phyloP scores from a whole-genome alignment of 2,888 invertebrate species.

The Cryptosula pallasiana region DNA sequence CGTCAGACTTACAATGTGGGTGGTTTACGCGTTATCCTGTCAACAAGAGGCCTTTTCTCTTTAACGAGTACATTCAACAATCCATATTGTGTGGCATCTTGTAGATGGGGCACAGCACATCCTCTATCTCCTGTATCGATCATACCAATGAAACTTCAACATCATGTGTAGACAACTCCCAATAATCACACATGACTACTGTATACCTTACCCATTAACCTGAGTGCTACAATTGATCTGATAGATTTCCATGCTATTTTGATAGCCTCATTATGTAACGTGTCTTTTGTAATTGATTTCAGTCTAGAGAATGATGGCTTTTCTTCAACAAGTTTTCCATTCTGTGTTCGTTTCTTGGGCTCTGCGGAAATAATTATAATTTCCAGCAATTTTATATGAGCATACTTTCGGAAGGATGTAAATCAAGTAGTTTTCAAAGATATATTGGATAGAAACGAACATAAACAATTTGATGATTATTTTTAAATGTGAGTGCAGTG shows the following conservation, averaged over 20 bases:
- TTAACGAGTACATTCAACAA: constrained; percentile 12
- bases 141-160: background rate
- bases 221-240: background rate
- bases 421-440: too few relatives aligned
- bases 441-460: too few relatives aligned
- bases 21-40: background rate
- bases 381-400: too few relatives aligned
- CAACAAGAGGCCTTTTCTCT: background rate
- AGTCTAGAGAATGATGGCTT: constrained; percentile 17
- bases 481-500: too few relatives aligned
- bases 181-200: too few relatives aligned
- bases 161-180: too few relatives aligned
- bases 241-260: constrained; percentile 19
- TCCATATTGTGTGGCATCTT: constrained; percentile 1
- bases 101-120: background rate
- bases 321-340: background rate
- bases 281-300: background rate
- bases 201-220: constrained; percentile 17
- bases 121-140: constrained; percentile 11
- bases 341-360: too few relatives aligned
- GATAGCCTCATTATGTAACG: constrained; percentile 7
- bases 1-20: constrained; percentile 5
- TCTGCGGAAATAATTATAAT: too few relatives aligned
- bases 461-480: too few relatives aligned
- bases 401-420: too few relatives aligned